phyloP scores from a whole-genome alignment of 2,113 vertebrate species.

The Scartelaos histophorus region DNA sequence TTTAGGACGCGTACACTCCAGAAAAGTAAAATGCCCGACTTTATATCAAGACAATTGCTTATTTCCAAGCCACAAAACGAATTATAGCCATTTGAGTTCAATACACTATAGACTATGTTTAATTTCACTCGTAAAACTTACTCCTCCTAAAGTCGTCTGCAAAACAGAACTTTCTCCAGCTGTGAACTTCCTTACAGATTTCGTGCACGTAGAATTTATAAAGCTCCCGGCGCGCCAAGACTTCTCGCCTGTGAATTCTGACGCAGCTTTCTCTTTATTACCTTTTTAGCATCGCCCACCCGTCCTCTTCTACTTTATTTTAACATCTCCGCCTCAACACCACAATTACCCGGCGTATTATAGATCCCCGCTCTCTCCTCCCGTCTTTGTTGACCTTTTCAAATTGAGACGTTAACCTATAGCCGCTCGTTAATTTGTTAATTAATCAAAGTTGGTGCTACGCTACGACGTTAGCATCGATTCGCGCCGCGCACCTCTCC shows the following conservation, averaged over 20 bases:
- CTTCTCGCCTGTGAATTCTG: conserved; percentile 16
- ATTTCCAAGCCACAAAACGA: too few species aligned
- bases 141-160: neutral
- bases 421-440: conserved; percentile 67
- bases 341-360: conserved; percentile 7
- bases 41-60: too few species aligned
- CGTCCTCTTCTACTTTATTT: neutral
- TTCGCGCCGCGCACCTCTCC: conserved; percentile 31
- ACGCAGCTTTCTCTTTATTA: neutral
- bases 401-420: conserved; percentile 38
- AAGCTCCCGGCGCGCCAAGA: conserved; percentile 1
- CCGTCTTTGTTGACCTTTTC: conserved; percentile 35
- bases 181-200: neutral
- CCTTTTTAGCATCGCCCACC: neutral
- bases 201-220: neutral
- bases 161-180: neutral
- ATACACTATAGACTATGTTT: neutral
- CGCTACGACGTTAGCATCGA: conserved; percentile 55
- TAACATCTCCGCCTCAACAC: neutral
- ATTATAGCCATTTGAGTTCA: too few species aligned
- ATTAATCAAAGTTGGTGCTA: conserved; percentile 53
- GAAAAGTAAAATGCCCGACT: too few species aligned
- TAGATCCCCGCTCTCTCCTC: conserved; percentile 17
- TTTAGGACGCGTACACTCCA: too few species aligned
- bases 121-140: neutral